phyloP scores from a whole-genome alignment of 2,797 vertebrate species.

The Pseudomugil gertrudae region DNA sequence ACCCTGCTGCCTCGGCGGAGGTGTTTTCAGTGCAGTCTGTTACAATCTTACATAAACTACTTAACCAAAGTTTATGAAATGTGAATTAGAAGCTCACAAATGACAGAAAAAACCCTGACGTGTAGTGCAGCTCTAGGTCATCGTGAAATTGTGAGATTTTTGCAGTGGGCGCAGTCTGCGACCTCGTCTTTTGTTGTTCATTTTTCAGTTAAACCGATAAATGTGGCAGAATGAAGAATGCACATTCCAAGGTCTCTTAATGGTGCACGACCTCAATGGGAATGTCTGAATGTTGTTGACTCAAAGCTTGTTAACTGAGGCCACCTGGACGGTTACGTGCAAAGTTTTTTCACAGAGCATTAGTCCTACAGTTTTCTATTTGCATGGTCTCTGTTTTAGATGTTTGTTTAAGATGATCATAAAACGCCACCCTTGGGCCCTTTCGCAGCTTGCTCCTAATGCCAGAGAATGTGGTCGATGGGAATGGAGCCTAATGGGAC shows the following conservation, averaged over 20 bases:
- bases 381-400: conserved; percentile 35
- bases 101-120: neutral
- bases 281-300: conserved; percentile 33
- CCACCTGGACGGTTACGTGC: conserved; percentile 47
- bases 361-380: conserved; percentile 31
- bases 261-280: conserved; percentile 13
- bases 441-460: conserved; percentile 34
- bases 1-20: neutral
- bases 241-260: conserved; percentile 14
- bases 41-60: neutral
- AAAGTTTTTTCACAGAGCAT: conserved; percentile 12
- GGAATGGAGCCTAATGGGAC: conserved; percentile 56
- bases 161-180: neutral
- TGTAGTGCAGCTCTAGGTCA: neutral
- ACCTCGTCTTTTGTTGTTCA: neutral
- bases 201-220: neutral
- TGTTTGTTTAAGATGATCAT: conserved; percentile 56
- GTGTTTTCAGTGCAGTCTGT: neutral
- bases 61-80: neutral
- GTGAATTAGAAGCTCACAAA: neutral
- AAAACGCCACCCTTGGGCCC: conserved; percentile 34
- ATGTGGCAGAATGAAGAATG: neutral
- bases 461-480: conserved; percentile 54
- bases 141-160: neutral
- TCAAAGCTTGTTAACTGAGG: conserved; percentile 44